Base-by-base conservation (phyloP, 2,888 invertebrate genomes). In the Nemotelus pantherinus region DNA sequence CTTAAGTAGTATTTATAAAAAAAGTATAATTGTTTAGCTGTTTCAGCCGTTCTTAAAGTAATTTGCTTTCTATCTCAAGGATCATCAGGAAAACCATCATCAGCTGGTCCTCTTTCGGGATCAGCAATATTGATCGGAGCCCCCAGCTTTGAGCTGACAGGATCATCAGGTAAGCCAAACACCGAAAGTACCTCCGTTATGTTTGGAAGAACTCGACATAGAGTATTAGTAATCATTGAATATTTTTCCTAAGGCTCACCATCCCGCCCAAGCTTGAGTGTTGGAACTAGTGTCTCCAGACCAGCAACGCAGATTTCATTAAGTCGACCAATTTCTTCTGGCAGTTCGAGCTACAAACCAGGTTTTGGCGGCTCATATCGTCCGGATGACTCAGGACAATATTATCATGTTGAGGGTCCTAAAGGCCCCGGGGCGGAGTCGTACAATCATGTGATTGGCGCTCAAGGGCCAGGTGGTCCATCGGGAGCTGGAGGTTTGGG, bases 401-500 rank as follows among this genome's bases (percentile, higher is more conserved):
- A 80, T 70, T 41, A 63, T n/a, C 80, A 79, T 55, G 78, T 71
- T 2, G 65, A 39, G 10, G 80, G 80, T 1, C 78, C 79, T 57
- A 75, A 80, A 55, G 83, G 82, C 5, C 84, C 84, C 7, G 80
- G 76, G 4, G 72, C 74, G 3, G 80, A 55, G 3, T 70, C 77
- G 6, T 78, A 79, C 60, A 50, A 39, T 7, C 79, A 79, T 57
- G 50, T 78, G 0, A n/a, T 3, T 44, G 64, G 64, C 2, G 48
- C 74, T 25, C 86, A 86, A 9, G 64, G 64, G 45, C 64, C 64
- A 44, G 64, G 64, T 3, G 67, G 48, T 10, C 48, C 48, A n/a
- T 48, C 44, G 6, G 67, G 67, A 2, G 83, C 83, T 50, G 84
- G 84, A 64, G 82, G 84, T 2, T 86, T 86, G 48, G 85, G 85